Percentiles rank a stretch among this genome's conserved stretches.
Evolutionary conservation across 2,113 vertebrate genomes (phyloP).

Genomic region (Gymnocephalus cernua): DNA sequence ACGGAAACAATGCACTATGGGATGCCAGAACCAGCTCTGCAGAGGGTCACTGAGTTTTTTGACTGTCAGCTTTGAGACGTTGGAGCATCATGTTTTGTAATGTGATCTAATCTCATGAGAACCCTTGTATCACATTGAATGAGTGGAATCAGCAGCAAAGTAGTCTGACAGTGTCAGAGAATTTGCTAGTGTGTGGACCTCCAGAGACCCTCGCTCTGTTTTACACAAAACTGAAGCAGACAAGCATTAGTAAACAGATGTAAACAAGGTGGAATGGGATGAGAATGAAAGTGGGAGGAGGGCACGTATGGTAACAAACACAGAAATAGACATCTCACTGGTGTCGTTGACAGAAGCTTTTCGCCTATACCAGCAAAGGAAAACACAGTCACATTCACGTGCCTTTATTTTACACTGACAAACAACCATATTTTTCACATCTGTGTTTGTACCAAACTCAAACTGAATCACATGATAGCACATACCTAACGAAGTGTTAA

Average conservation of each 20-base stretch:
- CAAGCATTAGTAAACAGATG: slow-evolving; percentile 75
- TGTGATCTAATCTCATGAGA: slow-evolving; percentile 37
- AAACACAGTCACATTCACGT: background rate
- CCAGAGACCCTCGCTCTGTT: slow-evolving; percentile 45
- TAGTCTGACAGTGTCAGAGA: slow-evolving; percentile 19
- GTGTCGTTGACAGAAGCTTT: slow-evolving; percentile 5
- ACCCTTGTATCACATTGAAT: slow-evolving; percentile 20
- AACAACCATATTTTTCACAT: background rate
- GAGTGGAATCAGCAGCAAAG: slow-evolving; percentile 11
- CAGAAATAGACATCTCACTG: slow-evolving; percentile 48
- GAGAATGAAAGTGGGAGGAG: slow-evolving; percentile 38
- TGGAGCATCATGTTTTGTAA: background rate
- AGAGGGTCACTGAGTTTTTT: slow-evolving; percentile 13
- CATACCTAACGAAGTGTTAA: background rate
- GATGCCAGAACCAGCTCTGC: slow-evolving; percentile 14
- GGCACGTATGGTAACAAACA: slow-evolving; percentile 25
- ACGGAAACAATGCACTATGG: slow-evolving; percentile 9
- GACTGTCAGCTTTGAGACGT: slow-evolving; percentile 9
- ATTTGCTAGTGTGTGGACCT: slow-evolving; percentile 31
- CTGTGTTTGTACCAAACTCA: background rate
- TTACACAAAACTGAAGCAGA: slow-evolving; percentile 53
- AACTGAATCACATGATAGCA: background rate
- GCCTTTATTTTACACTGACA: slow-evolving; percentile 7
- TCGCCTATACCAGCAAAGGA: background rate
- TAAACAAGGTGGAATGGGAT: slow-evolving; percentile 52